phyloP scores from a whole-genome alignment of 2,888 invertebrate species.

The Bellardia pandia region DNA sequence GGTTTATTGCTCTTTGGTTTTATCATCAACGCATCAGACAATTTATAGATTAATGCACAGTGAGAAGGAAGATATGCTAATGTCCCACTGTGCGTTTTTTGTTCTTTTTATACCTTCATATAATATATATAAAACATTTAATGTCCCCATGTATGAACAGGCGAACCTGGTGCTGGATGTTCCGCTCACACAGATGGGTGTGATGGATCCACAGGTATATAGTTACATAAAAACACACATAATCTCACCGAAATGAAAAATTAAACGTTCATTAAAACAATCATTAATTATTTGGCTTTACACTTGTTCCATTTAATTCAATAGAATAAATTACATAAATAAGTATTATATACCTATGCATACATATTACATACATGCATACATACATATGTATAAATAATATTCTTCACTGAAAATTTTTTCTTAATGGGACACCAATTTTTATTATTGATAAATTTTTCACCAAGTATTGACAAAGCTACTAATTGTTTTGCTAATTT shows the following conservation, averaged over 20 bases:
- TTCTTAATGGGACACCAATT: not conserved
- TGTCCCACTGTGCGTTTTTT: conserved; percentile 39
- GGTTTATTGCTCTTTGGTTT: not conserved
- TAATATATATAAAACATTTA: conserved; percentile 65
- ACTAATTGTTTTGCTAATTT: not conserved
- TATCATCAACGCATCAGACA: not conserved
- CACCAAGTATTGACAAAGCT: not conserved
- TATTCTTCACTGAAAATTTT: not conserved
- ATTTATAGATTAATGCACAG: conserved; percentile 18
- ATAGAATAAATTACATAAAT: not conserved
- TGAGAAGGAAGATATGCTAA: not conserved
- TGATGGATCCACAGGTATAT: conserved; percentile 95
- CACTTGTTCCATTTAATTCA: not conserved
- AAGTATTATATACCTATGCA: not conserved
- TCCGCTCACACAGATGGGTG: conserved; percentile 96
- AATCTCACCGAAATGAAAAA: not conserved
- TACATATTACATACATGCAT: not conserved
- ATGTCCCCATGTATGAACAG: conserved; percentile 77
- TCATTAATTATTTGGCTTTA: conserved; percentile 34
- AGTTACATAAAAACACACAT: conserved; percentile 71
- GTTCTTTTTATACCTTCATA: conserved; percentile 36
- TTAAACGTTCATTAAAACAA: conserved; percentile 10
- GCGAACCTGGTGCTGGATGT: conserved; percentile 94
- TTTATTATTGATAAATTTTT: not conserved
- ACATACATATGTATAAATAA: not conserved